phyloP scores from a whole-genome alignment of 2,113 vertebrate genomes.

The Trematomus loennbergii region DNA sequence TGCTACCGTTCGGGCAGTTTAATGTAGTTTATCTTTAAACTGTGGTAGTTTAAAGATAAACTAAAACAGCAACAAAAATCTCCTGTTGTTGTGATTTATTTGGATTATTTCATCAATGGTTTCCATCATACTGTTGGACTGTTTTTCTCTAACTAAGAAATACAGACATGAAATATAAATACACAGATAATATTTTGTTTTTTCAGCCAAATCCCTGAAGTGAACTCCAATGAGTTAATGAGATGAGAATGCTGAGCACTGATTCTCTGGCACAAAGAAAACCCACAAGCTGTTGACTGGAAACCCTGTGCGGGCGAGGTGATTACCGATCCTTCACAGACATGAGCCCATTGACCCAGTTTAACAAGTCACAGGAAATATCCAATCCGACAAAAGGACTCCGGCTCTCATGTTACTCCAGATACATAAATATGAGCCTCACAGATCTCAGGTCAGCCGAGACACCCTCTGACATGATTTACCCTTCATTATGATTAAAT shows the following conservation, averaged over 20 bases:
- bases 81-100: too few relatives aligned
- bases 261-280: conserved; percentile 13
- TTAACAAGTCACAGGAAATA: conserved; percentile 1
- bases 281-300: conserved; percentile 23
- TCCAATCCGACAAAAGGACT: conserved; percentile 1
- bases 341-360: conserved; percentile 29
- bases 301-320: background rate
- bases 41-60: too few relatives aligned
- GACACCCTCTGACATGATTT: background rate
- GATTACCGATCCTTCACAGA: conserved; percentile 27
- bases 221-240: conserved; percentile 8
- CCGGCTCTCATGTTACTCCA: conserved; percentile 12
- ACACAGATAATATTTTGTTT: too few relatives aligned
- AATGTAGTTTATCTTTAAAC: too few relatives aligned
- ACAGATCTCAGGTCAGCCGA: background rate
- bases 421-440: conserved; percentile 9
- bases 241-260: background rate
- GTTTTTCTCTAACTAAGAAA: too few relatives aligned
- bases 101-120: too few relatives aligned
- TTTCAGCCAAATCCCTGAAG: background rate
- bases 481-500: too few relatives aligned
- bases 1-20: too few relatives aligned
- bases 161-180: too few relatives aligned
- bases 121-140: too few relatives aligned
- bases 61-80: too few relatives aligned